Base-by-base conservation (phyloP, 2,797 vertebrate species). In the Leptatherina wallacei region DNA sequence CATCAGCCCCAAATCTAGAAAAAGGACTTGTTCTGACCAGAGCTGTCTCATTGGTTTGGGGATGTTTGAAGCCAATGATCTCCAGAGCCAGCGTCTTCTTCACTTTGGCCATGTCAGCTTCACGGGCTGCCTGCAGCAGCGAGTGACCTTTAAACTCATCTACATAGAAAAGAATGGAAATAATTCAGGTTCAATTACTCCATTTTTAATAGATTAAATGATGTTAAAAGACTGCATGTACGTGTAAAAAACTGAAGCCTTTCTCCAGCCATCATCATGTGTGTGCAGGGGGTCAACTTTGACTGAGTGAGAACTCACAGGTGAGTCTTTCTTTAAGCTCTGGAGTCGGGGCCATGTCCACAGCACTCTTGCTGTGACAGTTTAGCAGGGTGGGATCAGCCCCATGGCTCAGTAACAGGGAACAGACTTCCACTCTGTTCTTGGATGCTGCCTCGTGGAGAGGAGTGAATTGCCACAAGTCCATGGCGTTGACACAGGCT, bases 71-170 rank as follows among this genome's bases (percentile, higher is more conserved):
- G 92, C 97, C 97, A 89, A 99, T 98, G 90, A 99, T 97, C 92
- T 99, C 98, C 90, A 98, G 95, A 82, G 97, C 96, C 76, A 98
- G 94, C 0, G 96, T 97, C 92, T 99, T 99, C 88, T 99, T 99
- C 75, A 99, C 96, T 95, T 98, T 98, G 78, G 97, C 95, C 94
- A 99, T 93, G 85, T 99, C 98, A 9, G 97, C 97, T 89, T 99
- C 98, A 68, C 97, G 95, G 57, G 98, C 97, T n/a, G 98, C 98
- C 93, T 99, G 98, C 63, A 99, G 95, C 87, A 99, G 92, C 24
- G 97, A 97, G 90, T 99, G 98, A 86, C 98, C 98, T 95, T 98
- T 99, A 90, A 99, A 99, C 94, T 99, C 98, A 92, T 99, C 98
- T 99, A 44, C 13, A 72, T 8, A 14, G 36, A 52, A 44, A 49